Percentiles rank a stretch among this genome's conserved stretches.
Evolutionary conservation across 2,888 invertebrate species (phyloP).

Genomic region (Villa cingulata): DNA sequence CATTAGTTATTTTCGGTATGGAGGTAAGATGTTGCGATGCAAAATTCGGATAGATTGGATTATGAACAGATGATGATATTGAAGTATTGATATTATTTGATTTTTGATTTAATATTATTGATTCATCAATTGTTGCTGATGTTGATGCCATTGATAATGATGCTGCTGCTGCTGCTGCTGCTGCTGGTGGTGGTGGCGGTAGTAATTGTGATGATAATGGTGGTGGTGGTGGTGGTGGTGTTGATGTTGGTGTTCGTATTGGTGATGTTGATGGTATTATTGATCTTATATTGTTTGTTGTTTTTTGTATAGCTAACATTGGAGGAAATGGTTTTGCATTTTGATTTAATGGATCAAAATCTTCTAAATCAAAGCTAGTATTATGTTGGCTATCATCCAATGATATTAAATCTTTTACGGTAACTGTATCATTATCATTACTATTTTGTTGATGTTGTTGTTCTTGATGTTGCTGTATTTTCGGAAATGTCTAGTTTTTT

Average conservation of each 20-base stretch:
- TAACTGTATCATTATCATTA: background rate
- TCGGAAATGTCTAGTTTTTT: too few species aligned
- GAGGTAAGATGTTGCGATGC: slow-evolving; percentile 30
- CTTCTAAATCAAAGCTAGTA: slow-evolving; percentile 44
- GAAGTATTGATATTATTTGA: slow-evolving; percentile 6
- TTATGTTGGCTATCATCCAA: slow-evolving; percentile 48
- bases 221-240: background rate
- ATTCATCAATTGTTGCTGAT: slow-evolving; percentile 17
- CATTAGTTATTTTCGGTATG: slow-evolving; percentile 15
- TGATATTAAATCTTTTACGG: slow-evolving; percentile 46
- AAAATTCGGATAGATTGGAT: slow-evolving; percentile 41
- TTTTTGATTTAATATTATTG: background rate
- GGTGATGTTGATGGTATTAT: slow-evolving; percentile 1
- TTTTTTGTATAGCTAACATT: too few species aligned
- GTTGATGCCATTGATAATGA: slow-evolving; percentile 23
- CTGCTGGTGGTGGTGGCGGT: slow-evolving; percentile 1
- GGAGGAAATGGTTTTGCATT: slow-evolving; percentile 35
- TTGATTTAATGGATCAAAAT: slow-evolving; percentile 50
- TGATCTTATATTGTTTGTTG: too few species aligned
- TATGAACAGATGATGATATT: slow-evolving; percentile 26
- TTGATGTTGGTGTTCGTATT: slow-evolving; percentile 8
- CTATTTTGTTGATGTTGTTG: too few species aligned
- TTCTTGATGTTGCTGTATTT: too few species aligned
- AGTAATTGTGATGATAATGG: slow-evolving; percentile 4
- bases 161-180: background rate